These are phyloP conservation scores for Epinephelus coioides DNA, from an alignment of 2,797 vertebrate genomes.

Conservation along the genomic window DNA sequence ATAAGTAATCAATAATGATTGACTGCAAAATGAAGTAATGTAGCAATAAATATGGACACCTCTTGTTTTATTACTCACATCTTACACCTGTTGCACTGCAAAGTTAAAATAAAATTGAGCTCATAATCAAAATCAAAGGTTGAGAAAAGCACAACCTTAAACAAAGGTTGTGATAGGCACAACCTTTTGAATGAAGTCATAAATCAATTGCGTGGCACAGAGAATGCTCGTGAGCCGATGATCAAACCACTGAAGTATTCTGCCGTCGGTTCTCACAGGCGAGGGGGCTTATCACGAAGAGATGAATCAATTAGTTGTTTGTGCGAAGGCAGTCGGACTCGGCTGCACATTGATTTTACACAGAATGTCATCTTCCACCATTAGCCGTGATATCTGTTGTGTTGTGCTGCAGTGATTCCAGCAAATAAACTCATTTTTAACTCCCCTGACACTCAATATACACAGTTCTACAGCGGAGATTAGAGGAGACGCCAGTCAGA, in stretches of 20 bases:
- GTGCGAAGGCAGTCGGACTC: constrained; percentile 35
- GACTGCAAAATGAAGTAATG: too few species aligned
- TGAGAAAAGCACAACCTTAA: too few species aligned
- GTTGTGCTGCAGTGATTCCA: constrained; percentile 26
- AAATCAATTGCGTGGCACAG: constrained; percentile 16
- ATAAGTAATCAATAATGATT: too few species aligned
- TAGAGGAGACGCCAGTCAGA: constrained; percentile 7
- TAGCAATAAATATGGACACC: too few species aligned
- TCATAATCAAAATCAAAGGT: too few species aligned
- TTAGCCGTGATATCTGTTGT: constrained; percentile 37
- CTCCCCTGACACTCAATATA: constrained; percentile 20
- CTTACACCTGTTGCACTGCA: too few species aligned
- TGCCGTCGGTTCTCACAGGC: constrained; percentile 26
- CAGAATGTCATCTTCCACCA: constrained; percentile 39
- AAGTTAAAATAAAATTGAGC: too few species aligned
- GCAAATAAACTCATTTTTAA: constrained; percentile 46
- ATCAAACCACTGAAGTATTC: constrained; percentile 44
- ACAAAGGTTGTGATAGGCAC: not conserved
- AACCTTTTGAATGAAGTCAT: constrained; percentile 5
- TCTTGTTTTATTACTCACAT: too few species aligned
- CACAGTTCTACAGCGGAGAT: not conserved
- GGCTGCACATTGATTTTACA: constrained; percentile 55
- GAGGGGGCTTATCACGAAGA: constrained; percentile 13
- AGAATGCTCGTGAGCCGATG: not conserved
- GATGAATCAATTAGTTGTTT: constrained; percentile 55